Percentiles rank a stretch among this genome's conserved stretches.
Conservation (phyloP, 2,113 vertebrate species). For the Isichthys henryi region DNA sequence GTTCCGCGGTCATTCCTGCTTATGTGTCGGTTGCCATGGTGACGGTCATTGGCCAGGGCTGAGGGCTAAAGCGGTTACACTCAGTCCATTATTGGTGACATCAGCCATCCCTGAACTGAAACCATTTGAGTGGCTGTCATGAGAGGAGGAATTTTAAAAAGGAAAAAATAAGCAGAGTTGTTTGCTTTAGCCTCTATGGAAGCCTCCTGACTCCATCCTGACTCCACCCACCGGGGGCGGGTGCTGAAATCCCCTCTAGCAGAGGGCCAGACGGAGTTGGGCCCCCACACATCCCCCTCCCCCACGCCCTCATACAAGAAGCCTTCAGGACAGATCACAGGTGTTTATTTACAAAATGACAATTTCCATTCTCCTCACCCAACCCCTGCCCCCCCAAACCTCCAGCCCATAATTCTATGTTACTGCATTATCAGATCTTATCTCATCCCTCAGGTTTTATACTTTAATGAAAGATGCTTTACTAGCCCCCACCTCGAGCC, state of each 20-base stretch:
- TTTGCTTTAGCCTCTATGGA: neutral
- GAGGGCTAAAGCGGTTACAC: neutral
- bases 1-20: neutral
- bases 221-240: constrained; percentile 42
- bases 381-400: neutral
- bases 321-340: constrained; percentile 67
- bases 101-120: neutral
- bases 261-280: constrained; percentile 51
- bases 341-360: constrained; percentile 73
- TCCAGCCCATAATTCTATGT: constrained; percentile 63
- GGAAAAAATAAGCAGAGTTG: neutral
- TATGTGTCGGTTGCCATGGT: neutral
- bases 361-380: constrained; percentile 57
- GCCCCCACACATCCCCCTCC: constrained; percentile 23
- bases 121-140: neutral
- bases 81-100: neutral
- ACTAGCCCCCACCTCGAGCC: constrained; percentile 27
- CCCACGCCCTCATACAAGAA: constrained; percentile 45
- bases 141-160: neutral
- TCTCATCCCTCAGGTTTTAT: constrained; percentile 69
- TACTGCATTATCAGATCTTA: constrained; percentile 70
- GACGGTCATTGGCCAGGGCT: neutral
- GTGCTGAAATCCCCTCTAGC: constrained; percentile 44
- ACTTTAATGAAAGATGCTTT: constrained; percentile 71
- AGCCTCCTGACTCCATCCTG: constrained; percentile 24